These are phyloP conservation scores for Tetragonula carbonaria DNA, from an alignment of 2,888 invertebrate genomes.

Conservation along the genomic window DNA sequence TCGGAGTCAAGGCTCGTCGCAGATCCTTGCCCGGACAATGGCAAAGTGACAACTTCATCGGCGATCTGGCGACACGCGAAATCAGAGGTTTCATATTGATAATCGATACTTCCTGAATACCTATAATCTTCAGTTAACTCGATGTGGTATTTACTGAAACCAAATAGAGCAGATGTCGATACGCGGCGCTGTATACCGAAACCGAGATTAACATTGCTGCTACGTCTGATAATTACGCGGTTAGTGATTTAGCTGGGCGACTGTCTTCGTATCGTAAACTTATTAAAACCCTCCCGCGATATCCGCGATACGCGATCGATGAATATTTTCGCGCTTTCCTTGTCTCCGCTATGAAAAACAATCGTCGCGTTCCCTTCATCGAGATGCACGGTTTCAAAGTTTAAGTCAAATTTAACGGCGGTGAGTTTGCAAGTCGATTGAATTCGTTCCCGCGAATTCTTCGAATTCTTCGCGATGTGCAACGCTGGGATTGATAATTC, in stretches of 20 bases:
- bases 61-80: slow-evolving; percentile 2
- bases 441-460: not conserved
- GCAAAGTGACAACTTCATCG: slow-evolving; percentile 24
- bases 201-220: slow-evolving; percentile 61
- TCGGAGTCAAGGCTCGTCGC: not conserved
- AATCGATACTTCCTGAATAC: slow-evolving; percentile 56
- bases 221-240: slow-evolving; percentile 50
- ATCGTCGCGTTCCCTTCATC: not conserved
- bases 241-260: slow-evolving; percentile 36
- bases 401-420: slow-evolving; percentile 1
- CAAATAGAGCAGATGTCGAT: slow-evolving; percentile 55
- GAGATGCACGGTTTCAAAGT: not conserved
- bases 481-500: slow-evolving; percentile 7
- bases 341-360: not conserved
- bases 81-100: slow-evolving; percentile 32
- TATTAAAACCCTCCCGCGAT: slow-evolving; percentile 21
- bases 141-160: slow-evolving; percentile 52
- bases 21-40: not conserved
- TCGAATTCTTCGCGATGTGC: slow-evolving; percentile 1
- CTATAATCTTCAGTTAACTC: slow-evolving; percentile 51
- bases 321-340: not conserved
- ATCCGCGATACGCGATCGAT: slow-evolving; percentile 2
- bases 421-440: not conserved
- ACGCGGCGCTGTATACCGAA: slow-evolving; percentile 36
- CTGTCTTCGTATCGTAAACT: slow-evolving; percentile 45